Evolutionary conservation across 2,888 invertebrate species (phyloP).

Genomic region (Latheticus oryzae): DNA sequence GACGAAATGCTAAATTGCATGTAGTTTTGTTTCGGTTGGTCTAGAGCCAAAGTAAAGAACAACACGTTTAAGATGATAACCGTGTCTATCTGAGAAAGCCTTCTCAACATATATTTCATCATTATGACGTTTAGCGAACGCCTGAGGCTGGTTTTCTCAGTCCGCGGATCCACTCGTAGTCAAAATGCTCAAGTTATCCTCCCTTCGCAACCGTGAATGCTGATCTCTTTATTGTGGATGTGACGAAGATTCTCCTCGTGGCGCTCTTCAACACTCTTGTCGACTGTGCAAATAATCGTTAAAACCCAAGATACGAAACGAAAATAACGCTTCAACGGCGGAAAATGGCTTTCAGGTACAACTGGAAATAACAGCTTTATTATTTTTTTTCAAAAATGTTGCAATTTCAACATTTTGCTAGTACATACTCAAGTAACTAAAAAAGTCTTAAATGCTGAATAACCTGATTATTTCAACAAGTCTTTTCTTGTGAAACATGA

Average conservation of each 20-base stretch:
- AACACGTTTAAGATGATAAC: constrained; percentile 41
- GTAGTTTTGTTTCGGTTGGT: constrained; percentile 33
- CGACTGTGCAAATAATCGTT: constrained; percentile 32
- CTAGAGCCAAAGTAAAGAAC: constrained; percentile 36
- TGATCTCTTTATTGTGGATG: constrained; percentile 40
- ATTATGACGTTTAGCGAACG: constrained; percentile 51
- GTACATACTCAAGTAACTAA: too few relatives aligned
- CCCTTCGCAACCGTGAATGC: constrained; percentile 39
- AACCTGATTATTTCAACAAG: too few relatives aligned
- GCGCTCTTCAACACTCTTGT: constrained; percentile 21
- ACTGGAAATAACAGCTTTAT: too few relatives aligned
- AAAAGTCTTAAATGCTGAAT: too few relatives aligned
- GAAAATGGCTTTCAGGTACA: too few relatives aligned
- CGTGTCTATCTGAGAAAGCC: constrained; percentile 40
- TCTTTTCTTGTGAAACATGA: too few relatives aligned
- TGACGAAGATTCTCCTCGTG: constrained; percentile 15
- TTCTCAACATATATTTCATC: constrained; percentile 49
- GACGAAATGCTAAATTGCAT: constrained; percentile 35
- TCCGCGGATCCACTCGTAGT: constrained; percentile 30
- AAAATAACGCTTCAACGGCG: constrained; percentile 10
- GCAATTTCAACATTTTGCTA: too few relatives aligned
- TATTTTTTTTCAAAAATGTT: too few relatives aligned
- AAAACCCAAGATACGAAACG: constrained; percentile 20
- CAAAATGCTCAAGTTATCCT: constrained; percentile 41
- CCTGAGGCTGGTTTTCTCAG: constrained; percentile 40